Evolutionary conservation across 2,888 invertebrate species (phyloP), one percentile per base, ranked within the genome.

Genomic region (Drosophila pseudotalamancana): DNA sequence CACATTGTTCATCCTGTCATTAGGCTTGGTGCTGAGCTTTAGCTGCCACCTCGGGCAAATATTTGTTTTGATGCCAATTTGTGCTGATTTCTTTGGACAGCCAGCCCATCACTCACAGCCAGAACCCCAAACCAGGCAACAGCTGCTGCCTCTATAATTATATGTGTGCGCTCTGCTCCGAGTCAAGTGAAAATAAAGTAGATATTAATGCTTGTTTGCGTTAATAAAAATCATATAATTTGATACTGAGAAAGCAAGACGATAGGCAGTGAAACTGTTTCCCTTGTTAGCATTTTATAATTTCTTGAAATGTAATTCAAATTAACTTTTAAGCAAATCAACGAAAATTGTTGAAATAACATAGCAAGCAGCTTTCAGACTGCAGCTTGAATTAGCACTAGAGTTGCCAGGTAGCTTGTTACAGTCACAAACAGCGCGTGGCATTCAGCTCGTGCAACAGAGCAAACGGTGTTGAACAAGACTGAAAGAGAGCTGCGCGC

Each of bases 31-130:
- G 35, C 49, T 80, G 77, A 71, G 75, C 64, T 68, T 63, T 64
- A 53, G 61, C 71, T 73, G 78, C 83, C 77, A 84, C 83, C 77
- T 79, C 71, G 48, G 83, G 84, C 86, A 75, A 84, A 88, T 87
- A 87, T 87, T 87, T 87, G 88, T 87, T 87, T 87, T 87, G 80
- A 84, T 67, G 75, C 64, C 78, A 87, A 84, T 84, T 84, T 79
- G 66, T 74, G 86, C 67, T 82, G 84, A 84, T 85, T 86, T 86
- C 77, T 84, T 80, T 69, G 51, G 88, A 83, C 83, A 87, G 84
- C 46, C 14, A 48, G 8, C 6, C 51, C 77, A 77, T 75, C 63
- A 61, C 53, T 68, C 77, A 21, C 32, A 32, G 64, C 39, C 61
- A 50, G 12, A n/a, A 12, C n/a, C n/a, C 12, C 32, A 2, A 12